These are phyloP conservation scores for Meles meles DNA, from an alignment of 2,113 vertebrate genomes.

Conservation along the genomic window DNA sequence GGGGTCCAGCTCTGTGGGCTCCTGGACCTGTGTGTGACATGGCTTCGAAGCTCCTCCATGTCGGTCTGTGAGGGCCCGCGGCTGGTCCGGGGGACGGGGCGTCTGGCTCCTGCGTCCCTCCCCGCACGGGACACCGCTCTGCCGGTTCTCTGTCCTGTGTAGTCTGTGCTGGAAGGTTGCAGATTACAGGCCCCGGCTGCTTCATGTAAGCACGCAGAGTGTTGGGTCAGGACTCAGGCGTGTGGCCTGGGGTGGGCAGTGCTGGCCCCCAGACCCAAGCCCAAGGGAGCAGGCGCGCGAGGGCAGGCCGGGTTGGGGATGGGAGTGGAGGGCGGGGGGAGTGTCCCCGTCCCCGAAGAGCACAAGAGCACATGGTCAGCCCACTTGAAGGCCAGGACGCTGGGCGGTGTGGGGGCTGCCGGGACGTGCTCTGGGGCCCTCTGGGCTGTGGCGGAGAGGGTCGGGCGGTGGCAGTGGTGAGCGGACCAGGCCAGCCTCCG, in stretches of 20 bases:
- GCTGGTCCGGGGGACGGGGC: neutral
- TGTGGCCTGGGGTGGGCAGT: neutral
- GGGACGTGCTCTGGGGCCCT: neutral
- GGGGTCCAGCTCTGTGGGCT: too few relatives aligned
- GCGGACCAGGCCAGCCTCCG: neutral
- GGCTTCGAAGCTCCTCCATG: neutral
- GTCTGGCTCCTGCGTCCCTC: fast-evolving
- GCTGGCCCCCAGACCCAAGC: too few relatives aligned
- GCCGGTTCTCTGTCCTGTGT: neutral
- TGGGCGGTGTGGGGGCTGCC: neutral
- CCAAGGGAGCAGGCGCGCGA: neutral
- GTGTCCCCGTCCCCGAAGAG: too few relatives aligned
- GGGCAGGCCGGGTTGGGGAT: neutral
- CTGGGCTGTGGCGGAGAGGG: neutral
- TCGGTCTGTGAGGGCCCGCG: neutral
- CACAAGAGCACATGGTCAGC: too few relatives aligned
- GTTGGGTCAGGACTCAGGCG: too few relatives aligned
- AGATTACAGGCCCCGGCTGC: neutral
- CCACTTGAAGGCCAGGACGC: neutral
- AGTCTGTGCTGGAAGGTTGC: neutral
- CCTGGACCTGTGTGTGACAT: neutral
- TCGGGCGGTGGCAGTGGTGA: neutral
- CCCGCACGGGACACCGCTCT: fast-evolving
- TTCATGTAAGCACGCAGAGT: neutral
- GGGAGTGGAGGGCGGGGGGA: neutral